Base-by-base conservation (phyloP, 1,140 invertebrate genomes). In the Drosophila teissieri region DNA sequence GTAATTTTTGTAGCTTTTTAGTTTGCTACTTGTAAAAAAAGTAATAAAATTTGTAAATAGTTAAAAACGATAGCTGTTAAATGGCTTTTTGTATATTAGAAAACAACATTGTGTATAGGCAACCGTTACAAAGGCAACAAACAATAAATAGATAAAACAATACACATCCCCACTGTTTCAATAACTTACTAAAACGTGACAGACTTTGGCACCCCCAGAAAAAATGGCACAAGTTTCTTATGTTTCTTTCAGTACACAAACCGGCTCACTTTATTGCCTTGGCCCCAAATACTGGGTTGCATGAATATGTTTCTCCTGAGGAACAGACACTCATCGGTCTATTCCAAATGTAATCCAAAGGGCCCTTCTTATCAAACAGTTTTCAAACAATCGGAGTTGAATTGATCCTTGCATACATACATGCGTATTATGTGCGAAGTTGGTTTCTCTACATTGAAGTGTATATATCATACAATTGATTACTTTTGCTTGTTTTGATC, bases 41-140 rank as follows among this genome's bases (percentile, higher is more conserved):
- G 37, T 52, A 22, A 39, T 45, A 55, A 45, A 58, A 64, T 56
- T 45, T 56, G 51, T 56, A 75, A 52, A 73, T 77, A 64, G 53
- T 54, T 72, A 78, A 81, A 62, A 54, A 40, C 61, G 45, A 61
- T 77, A 80, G 80, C 79, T 83, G 80, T 84, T 80, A 77, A 86
- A 82, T 61, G 45, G 83, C 69, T 85, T 88, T 75, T 86, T 85
- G 61, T 85, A 86, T 81, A 78, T 70, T 85, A 85, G 82, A 82
- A 75, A 49, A 54, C 54, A 55, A 78, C 62, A 74, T 74, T 85
- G 68, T 84, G 81, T 84, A 80, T 85, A 84, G 81, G 73, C 81
- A 84, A 80, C 57, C 54, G 78, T 85, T 85, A 78, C 74, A 81
- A 75, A 76, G 45, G 77, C 52, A 81, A 81, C 40, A 54, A 67